Evolutionary conservation across 2,797 vertebrate species (phyloP), one percentile per base, ranked within the genome.

Genomic region (Parotocinclus haroldoi): DNA sequence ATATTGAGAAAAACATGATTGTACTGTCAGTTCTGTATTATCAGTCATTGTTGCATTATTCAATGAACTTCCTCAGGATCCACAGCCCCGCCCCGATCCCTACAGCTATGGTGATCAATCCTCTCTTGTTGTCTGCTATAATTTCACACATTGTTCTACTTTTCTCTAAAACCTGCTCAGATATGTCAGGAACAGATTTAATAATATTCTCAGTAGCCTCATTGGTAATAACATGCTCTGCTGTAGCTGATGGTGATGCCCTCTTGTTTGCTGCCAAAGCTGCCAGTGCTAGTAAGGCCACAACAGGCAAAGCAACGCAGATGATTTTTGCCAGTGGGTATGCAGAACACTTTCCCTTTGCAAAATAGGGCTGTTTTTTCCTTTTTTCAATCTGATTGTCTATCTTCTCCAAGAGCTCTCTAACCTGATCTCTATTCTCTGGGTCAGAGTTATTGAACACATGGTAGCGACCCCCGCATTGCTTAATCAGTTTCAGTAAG

Each of bases 341-440:
- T 39, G 18, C 7, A 1, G 14, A 9, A 17, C 1, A n/a, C 38
- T 10, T 67, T 52, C 10, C n/a, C 42, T 59, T 68, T 9, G 46
- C 38, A 52, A 52, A 68, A 54, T 37, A 59, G 16, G 18, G 39
- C 1, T 52, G 48, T 10, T 53, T 60, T 13, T 42, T 59, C 18
- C 57, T 59, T 44, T 14, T 17, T 11, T 1, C 60, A 7, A 60
- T 37, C 39, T 53, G 52, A 4, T 4, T 19, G 9, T 68, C 58
- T 17, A 61, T 61, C 48, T 68, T 68, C 36, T 40, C 14, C 44
- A 68, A 48, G 11, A 68, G 36, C 10, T 54, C 50, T 1, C 14
- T 60, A 12, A 68, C 66, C 58, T 68, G 66, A 55, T 3, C 18
- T 48, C n/a, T 50, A 57, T 67, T 67, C 45, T 61, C 38, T 27